Evolutionary conservation across 1,140 invertebrate species (phyloP).

Genomic region (Linepithema humile): DNA sequence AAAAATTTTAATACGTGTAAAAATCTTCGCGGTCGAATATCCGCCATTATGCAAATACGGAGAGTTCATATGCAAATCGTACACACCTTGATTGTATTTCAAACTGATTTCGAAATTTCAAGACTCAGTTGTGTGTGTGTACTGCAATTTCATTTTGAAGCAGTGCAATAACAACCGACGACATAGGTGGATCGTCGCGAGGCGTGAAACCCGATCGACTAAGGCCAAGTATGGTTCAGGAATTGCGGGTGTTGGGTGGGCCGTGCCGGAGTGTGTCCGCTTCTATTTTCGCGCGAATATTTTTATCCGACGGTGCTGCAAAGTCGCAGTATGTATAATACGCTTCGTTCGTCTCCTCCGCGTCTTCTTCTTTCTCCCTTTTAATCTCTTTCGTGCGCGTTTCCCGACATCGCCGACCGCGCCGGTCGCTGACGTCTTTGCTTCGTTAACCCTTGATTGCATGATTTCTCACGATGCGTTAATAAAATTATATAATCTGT

Average conservation of each 20-base stretch:
- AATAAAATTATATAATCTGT: not conserved
- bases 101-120: not conserved
- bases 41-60: not conserved
- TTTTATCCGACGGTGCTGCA: constrained; percentile 72
- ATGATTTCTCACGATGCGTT: not conserved
- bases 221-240: constrained; percentile 71
- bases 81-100: not conserved
- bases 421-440: constrained; percentile 9
- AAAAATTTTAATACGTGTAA: no score
- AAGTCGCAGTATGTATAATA: constrained; percentile 68
- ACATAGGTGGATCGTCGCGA: not conserved
- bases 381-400: constrained; percentile 15
- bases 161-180: not conserved
- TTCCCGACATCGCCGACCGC: constrained; percentile 19
- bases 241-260: constrained; percentile 71
- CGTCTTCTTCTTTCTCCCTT: constrained; percentile 14
- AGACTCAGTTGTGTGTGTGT: not conserved
- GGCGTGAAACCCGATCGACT: constrained; percentile 71
- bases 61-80: not conserved
- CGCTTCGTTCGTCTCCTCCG: constrained; percentile 55
- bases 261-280: constrained; percentile 54
- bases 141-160: not conserved
- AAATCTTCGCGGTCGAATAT: not conserved
- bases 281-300: constrained; percentile 75
- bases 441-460: not conserved